These are phyloP conservation scores for Crocallis elinguaria DNA, from an alignment of 2,888 invertebrate species.

Conservation along the genomic window DNA sequence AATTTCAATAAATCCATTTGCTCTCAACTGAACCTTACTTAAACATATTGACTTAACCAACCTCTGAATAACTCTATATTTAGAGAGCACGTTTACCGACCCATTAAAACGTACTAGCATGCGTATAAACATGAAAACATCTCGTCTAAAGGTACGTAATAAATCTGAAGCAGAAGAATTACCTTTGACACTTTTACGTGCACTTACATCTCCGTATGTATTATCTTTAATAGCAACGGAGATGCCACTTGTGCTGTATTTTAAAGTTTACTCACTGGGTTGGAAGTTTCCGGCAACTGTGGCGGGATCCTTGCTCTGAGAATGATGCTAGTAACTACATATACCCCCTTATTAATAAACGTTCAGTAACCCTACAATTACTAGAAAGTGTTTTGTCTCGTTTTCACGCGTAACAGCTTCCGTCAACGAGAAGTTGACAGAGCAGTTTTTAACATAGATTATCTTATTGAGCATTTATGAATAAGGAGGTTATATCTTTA, in stretches of 20 bases:
- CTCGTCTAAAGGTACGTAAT: constrained; percentile 49
- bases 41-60: not conserved
- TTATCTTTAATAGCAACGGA: constrained; percentile 63
- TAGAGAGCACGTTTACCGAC: constrained; percentile 22
- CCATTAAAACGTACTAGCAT: constrained; percentile 31
- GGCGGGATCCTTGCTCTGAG: constrained; percentile 7
- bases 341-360: no score
- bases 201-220: constrained; percentile 54
- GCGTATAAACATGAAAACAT: constrained; percentile 39
- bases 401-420: no score
- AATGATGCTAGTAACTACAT: no score
- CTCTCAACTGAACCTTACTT: not conserved
- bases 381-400: no score
- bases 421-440: no score
- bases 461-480: no score
- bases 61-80: constrained; percentile 29
- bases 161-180: constrained; percentile 57
- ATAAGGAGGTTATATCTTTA: no score
- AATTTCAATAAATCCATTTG: not conserved
- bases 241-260: constrained; percentile 56
- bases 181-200: constrained; percentile 64
- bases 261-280: constrained; percentile 42
- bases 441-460: no score
- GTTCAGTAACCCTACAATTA: no score
- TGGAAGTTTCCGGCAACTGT: constrained; percentile 12